Evolutionary conservation across 2,113 vertebrate species (phyloP), one percentile per base, ranked within the genome.

Genomic region (Syngnathoides biaculeatus): DNA sequence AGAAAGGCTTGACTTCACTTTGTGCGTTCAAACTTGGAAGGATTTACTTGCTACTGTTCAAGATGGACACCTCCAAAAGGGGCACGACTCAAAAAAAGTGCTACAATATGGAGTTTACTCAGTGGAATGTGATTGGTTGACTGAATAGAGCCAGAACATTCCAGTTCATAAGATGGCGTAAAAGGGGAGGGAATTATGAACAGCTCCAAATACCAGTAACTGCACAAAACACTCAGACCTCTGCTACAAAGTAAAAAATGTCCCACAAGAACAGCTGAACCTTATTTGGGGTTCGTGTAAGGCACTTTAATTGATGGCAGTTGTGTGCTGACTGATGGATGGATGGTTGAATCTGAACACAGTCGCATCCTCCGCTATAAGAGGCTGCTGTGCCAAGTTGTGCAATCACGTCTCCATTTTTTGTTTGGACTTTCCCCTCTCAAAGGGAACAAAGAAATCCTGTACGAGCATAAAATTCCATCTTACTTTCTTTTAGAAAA

Each of bases 1-100:
- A 63, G 60, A 72, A 48, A 48, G 61, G 68, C 75, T 67, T 70
- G 65, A 6, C 13, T 43, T 42, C 4, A 62, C 30, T 35, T 39
- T 22, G 13, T 1, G 59, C 11, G 59, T 14, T 30, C 26, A 27
- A 56, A 56, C 55, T 56, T 56, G 27, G 55, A 57, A 19, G 26
- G 26, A 57, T 57, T 57, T 57, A 15, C 55, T 27, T 13, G 52
- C n/a, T 50, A 50, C 47, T 20, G 9, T 53, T 53, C 55, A 30
- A 15, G 24, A 56, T 56, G 15, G 55, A 26, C 27, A 17, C 26
- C 26, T 56, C 55, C 55, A 30, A 27, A 27, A 56, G 55, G 55
- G 24, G 26, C 14, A 17, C 26, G 14, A 17, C 26, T 30, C 24
- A 17, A 27, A 56, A 55, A 55, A 8, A 5, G n/a, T 22, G 26